Conservation (phyloP, 2,888 invertebrate genomes). For the Alitta virens region DNA sequence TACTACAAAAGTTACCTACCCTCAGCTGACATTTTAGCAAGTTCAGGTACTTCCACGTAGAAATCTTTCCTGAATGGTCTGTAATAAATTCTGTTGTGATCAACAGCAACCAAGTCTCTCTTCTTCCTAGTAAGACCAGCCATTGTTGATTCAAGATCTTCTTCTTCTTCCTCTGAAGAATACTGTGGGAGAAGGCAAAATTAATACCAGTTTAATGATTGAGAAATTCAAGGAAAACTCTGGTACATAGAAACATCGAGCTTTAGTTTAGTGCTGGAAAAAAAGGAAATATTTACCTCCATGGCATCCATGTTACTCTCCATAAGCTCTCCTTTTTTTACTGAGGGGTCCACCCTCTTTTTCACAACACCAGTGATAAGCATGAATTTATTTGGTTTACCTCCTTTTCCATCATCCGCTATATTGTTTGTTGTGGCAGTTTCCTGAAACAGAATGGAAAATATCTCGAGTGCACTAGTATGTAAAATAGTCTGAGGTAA, state of each 20-base stretch:
- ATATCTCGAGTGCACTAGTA: too few species aligned
- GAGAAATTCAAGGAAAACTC: not conserved
- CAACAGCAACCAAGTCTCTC: slow-evolving; percentile 64
- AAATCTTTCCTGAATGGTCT: slow-evolving; percentile 89
- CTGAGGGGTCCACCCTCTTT: slow-evolving; percentile 35
- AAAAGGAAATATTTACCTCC: slow-evolving; percentile 56
- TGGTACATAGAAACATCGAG: slow-evolving; percentile 44
- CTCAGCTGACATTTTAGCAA: slow-evolving; percentile 84
- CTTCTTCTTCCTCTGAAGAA: slow-evolving; percentile 94
- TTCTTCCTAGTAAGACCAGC: slow-evolving; percentile 50
- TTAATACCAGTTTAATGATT: too few species aligned
- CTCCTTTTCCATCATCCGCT: slow-evolving; percentile 69
- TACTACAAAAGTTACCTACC: too few species aligned
- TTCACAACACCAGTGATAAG: slow-evolving; percentile 50
- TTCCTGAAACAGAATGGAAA: not conserved
- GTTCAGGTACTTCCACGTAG: slow-evolving; percentile 95
- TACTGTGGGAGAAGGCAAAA: slow-evolving; percentile 64
- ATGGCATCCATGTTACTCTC: slow-evolving; percentile 97
- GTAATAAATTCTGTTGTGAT: slow-evolving; percentile 71
- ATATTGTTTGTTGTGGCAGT: not conserved
- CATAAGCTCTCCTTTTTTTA: slow-evolving; percentile 88
- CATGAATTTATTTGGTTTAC: slow-evolving; percentile 55
- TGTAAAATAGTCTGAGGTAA: too few species aligned
- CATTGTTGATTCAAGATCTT: slow-evolving; percentile 82
- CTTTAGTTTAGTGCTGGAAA: too few species aligned